Evolutionary conservation across 2,797 vertebrate genomes (phyloP), one percentile per base, ranked within the genome.

Genomic region (Smutsia temminckii): DNA sequence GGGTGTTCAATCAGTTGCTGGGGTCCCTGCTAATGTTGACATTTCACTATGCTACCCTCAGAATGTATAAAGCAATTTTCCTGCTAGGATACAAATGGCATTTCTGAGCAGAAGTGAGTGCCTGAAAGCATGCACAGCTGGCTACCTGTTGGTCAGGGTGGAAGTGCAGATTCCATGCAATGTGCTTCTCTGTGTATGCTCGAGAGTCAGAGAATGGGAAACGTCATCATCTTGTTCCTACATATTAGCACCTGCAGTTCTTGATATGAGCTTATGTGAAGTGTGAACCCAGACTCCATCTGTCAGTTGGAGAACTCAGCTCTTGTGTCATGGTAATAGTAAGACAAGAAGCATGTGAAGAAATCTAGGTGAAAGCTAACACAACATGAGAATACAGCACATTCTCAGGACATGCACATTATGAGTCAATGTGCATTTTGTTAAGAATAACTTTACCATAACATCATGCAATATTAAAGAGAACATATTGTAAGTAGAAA

Each of bases 361-460:
- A 90, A 95, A 78, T 79, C n/a, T 74, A 93, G 18, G 55, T 75
- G 25, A 66, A 90, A 95, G 72, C 71, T 89, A 89, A 68, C 59
- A 89, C 25, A 90, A 69, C 11, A 66, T 63, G 63, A 80, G 61
- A 94, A 77, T 91, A 96, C 95, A 81, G 95, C 89, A 95, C 90
- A 95, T 68, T 89, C 71, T 95, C 23, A 95, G n/a, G 59, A 72
- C 79, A 97, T 94, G 93, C 97, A 95, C 97, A 91, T 96, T 77
- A 49, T 27, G 61, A 91, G 27, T 40, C 86, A 95, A 89, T 96
- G 96, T 91, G 86, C 95, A 95, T 95, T 93, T 79, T 81, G 57
- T 55, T 55, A 66, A 92, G 49, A 68, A 71, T 83, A 92, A 68
- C 10, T 92, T 92, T 51, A 96, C 53, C 29, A 59, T 80, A 85